Evolutionary conservation across 1,140 invertebrate genomes (phyloP), one percentile per base, ranked within the genome.

Genomic region (Popillia japonica): DNA sequence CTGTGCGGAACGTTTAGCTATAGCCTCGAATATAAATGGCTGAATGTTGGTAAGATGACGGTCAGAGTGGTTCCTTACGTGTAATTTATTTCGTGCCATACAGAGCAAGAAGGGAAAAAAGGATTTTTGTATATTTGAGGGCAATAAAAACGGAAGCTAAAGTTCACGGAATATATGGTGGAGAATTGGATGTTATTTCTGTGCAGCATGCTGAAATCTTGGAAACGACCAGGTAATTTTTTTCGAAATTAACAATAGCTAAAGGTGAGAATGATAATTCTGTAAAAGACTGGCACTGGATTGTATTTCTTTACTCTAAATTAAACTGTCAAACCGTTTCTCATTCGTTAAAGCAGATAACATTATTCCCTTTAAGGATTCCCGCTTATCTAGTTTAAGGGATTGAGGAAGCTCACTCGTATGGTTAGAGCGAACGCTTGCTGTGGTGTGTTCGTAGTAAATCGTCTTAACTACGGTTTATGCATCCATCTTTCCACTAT

Each of bases 11-110:
- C 48, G 48, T 55, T 55, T 55, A 20, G 48, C 48, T 55, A 55
- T 55, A 55, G 48, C 48, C 48, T 34, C 48, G 48, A 55, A 55
- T 55, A 55, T 55, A 55, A 55, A 55, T 55, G 48, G 48, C 48
- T 55, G 48, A 55, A 55, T 55, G 48, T 55, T 55, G 14, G 48
- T 55, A 55, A 55, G 48, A 55, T 55, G 48, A 55, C 48, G 48
- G 48, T 55, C 48, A 55, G 48, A 55, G 48, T 55, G 48, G 48
- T 55, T 55, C 48, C 14, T 55, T 55, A 55, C 48, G 14, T 55
- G 48, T 55, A 55, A 55, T 55, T 55, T 55, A 55, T 55, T 55
- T 55, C 9, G 48, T 55, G 48, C n/a, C 48, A 3, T 55, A 55
- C 17, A 55, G 27, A 34, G 27, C 6, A 55, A 17, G n/a, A 55